Evolutionary conservation across 1,140 invertebrate genomes (phyloP).

Genomic region (Nephila pilipes): DNA sequence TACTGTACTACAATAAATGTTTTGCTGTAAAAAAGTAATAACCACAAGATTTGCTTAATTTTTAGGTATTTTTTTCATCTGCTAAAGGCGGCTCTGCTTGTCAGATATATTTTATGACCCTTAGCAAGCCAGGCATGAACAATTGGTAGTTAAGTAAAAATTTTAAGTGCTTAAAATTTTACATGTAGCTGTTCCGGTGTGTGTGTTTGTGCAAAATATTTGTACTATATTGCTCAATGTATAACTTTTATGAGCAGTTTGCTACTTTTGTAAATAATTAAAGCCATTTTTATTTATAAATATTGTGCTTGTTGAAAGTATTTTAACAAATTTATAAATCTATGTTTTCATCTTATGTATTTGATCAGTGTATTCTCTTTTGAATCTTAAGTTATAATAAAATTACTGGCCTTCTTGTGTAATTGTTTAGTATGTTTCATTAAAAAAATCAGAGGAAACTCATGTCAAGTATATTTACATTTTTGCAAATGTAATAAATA

Average conservation of each 20-base stretch:
- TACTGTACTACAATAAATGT: no score
- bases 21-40: no score
- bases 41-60: conserved; percentile 46
- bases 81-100: conserved; percentile 99
- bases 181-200: conserved; percentile 69
- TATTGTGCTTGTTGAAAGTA: conserved; percentile 76
- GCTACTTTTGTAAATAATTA: conserved; percentile 77
- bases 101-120: conserved; percentile 99
- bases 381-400: conserved; percentile 72
- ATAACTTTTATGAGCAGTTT: conserved; percentile 74
- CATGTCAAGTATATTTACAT: no score
- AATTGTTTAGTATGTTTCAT: no score
- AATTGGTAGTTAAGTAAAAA: conserved; percentile 89
- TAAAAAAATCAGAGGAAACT: no score
- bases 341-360: conserved; percentile 67
- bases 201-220: conserved; percentile 73
- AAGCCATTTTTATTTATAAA: conserved; percentile 76
- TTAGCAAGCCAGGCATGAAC: conserved; percentile 99
- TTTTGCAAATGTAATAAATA: no score
- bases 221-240: conserved; percentile 75
- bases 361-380: conserved; percentile 63
- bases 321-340: conserved; percentile 77
- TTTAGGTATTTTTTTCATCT: conserved; percentile 98
- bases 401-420: conserved; percentile 61
- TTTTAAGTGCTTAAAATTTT: conserved; percentile 75